Evolutionary conservation across 2,888 invertebrate species (phyloP), one percentile per base, ranked within the genome.

Genomic region (Drosophila rubida): DNA sequence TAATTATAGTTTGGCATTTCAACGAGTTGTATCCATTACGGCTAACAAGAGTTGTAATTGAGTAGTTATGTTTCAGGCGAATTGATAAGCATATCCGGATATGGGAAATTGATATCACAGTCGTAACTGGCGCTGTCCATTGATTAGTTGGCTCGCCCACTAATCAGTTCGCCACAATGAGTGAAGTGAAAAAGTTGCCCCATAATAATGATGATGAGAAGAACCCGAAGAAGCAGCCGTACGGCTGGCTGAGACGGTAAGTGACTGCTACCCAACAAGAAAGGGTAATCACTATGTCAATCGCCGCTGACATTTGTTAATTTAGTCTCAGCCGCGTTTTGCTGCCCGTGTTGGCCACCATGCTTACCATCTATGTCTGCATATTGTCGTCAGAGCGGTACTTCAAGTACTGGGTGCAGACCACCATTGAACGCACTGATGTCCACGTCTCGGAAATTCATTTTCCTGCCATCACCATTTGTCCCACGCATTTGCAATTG

Each of bases 361-460:
- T 32, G 2, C n/a, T 64, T 46, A 83, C 90, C 0, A 58, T 71
- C 11, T 89, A 89, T 30, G 76, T 90, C 0, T 67, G 80, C 5
- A 27, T 76, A 1, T 45, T 90, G 3, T 90, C 90, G 0, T 80
- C 80, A 19, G 68, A 73, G 19, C 78, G 85, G 2, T 89, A 90
- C 25, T 89, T 90, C 14, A 60, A 67, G 44, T 85, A 74, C 55
- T 90, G 88, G 87, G 88, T 87, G 1, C 87, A 90, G 49, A 90
- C 90, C 16, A 78, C 87, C 11, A 90, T 90, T n/a, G 87, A 88
- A 37, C 78, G 88, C 9, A 89, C 90, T 0, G 89, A 89, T 46
- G 70, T 89, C 4, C 90, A 90, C 39, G 78, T 90, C n/a, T 88
- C 90, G 11, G 80, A 86, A 72, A 89, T 89, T 45, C 50, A 73